phyloP scores from a whole-genome alignment of 2,113 vertebrate genomes.

The Chamaea fasciata region DNA sequence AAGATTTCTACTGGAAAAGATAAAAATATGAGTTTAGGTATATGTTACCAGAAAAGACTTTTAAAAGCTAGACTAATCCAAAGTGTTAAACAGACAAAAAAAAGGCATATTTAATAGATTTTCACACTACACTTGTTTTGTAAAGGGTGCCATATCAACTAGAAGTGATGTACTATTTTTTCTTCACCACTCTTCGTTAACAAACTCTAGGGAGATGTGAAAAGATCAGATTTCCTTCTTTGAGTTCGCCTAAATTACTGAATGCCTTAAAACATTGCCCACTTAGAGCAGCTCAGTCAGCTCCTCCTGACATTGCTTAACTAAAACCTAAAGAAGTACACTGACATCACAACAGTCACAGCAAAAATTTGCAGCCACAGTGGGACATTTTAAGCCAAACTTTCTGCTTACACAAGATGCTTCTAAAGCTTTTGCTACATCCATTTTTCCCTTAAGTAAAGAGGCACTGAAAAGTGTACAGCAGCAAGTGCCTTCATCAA shows the following conservation, averaged over 20 bases:
- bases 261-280: neutral
- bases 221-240: neutral
- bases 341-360: neutral
- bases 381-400: neutral
- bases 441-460: neutral
- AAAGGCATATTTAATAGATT: neutral
- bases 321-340: neutral
- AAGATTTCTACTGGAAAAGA: constrained; percentile 28
- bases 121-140: neutral
- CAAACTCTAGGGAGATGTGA: neutral
- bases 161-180: neutral
- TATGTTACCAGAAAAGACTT: neutral
- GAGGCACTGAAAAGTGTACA: neutral
- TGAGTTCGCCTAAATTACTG: neutral
- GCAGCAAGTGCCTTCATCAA: neutral
- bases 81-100: neutral
- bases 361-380: neutral
- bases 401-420: neutral
- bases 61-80: neutral
- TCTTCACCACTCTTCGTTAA: neutral
- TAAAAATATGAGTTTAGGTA: neutral
- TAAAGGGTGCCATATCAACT: neutral
- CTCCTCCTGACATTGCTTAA: neutral
- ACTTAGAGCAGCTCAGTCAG: neutral
- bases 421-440: neutral